These are phyloP conservation scores for Myioborus melanocephalus DNA, from an alignment of 2,797 vertebrate species.

Conservation along the genomic window DNA sequence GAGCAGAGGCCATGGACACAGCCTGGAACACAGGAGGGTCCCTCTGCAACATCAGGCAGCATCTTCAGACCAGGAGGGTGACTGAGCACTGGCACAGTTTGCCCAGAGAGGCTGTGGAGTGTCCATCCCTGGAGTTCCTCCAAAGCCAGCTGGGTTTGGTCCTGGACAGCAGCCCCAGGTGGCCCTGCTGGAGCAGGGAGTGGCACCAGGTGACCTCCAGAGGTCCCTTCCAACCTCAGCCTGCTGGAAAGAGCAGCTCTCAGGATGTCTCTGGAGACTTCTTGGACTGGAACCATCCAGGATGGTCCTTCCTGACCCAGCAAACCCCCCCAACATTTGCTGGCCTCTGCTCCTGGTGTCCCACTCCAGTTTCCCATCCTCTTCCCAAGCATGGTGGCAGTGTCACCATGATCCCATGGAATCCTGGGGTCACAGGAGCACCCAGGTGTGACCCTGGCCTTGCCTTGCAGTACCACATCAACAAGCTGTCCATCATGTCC, in stretches of 20 bases:
- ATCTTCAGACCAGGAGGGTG: neutral
- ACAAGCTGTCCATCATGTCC: conserved; percentile 98
- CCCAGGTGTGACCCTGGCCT: neutral
- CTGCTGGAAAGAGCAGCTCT: neutral
- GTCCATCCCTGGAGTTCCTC: neutral
- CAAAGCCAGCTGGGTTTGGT: neutral
- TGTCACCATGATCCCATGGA: fast-evolving
- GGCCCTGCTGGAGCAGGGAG: neutral
- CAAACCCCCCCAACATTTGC: fast-evolving
- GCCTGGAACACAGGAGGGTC: fast-evolving
- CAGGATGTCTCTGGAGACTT: neutral
- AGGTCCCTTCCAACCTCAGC: neutral
- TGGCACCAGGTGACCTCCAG: neutral
- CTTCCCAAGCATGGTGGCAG: fast-evolving
- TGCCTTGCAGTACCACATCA: conserved; percentile 94
- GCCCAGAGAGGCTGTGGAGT: neutral
- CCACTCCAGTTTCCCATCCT: neutral
- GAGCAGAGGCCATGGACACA: neutral
- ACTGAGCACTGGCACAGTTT: neutral
- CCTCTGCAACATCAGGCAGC: neutral
- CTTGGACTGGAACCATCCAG: neutral
- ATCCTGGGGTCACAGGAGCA: fast-evolving
- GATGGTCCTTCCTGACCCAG: neutral
- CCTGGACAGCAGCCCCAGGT: neutral
- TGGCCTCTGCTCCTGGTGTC: neutral